Conservation (phyloP, 2,888 invertebrate genomes). For the Halictus quadricinctus region DNA sequence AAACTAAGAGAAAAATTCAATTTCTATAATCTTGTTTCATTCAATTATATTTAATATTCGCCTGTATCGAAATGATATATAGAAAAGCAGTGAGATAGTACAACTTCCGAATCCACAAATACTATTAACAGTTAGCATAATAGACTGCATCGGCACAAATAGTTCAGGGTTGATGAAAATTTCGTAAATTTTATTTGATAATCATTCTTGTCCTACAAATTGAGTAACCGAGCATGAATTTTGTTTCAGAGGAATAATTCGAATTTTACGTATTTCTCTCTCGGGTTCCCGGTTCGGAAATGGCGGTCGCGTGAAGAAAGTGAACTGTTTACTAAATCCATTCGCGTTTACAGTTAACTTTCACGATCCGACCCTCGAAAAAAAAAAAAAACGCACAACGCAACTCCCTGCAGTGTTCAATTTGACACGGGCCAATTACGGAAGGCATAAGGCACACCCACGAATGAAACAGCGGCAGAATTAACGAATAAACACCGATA, state of each 20-base stretch:
- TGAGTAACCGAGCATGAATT: background rate
- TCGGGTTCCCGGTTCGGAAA: background rate
- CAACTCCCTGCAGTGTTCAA: slow-evolving; percentile 20
- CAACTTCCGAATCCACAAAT: too few relatives aligned
- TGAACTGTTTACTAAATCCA: background rate
- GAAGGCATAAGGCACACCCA: slow-evolving; percentile 33
- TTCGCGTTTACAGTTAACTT: slow-evolving; percentile 13
- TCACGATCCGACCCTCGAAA: background rate
- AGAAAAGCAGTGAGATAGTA: too few relatives aligned
- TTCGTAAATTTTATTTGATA: background rate
- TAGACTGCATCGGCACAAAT: too few relatives aligned
- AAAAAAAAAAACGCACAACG: background rate
- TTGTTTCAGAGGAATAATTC: background rate
- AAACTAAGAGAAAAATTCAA: too few relatives aligned
- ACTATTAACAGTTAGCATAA: too few relatives aligned
- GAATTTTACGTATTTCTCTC: background rate
- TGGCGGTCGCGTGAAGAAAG: background rate
- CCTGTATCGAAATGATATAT: too few relatives aligned
- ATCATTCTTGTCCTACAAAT: background rate
- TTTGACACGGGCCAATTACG: slow-evolving; percentile 37
- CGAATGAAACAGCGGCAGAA: slow-evolving; percentile 28
- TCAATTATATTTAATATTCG: background rate
- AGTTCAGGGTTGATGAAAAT: background rate
- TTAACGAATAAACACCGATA: slow-evolving; percentile 36
- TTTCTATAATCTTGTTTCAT: background rate